Evolutionary conservation across 2,113 vertebrate genomes (phyloP).

Genomic region (Thinocorus orbignyianus): DNA sequence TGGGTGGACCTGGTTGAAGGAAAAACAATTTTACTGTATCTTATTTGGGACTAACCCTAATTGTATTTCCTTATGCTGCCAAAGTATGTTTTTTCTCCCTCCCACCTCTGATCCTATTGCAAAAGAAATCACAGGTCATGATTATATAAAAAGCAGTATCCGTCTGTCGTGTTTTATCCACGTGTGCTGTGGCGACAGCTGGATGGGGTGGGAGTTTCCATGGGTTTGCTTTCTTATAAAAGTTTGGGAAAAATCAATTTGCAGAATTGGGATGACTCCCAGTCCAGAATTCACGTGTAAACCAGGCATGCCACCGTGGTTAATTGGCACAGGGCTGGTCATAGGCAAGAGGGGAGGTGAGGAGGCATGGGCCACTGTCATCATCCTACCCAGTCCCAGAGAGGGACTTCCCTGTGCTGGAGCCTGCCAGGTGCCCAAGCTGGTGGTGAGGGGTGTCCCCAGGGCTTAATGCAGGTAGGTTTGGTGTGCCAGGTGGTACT

Average conservation of each 20-base stretch:
- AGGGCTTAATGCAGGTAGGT: not conserved
- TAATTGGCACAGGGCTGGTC: fast-evolving
- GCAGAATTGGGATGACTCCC: fast-evolving
- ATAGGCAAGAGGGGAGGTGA: fast-evolving
- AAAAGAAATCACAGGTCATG: not conserved
- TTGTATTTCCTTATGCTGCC: not conserved
- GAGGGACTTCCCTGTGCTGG: fast-evolving
- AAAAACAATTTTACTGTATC: not conserved
- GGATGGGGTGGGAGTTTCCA: not conserved
- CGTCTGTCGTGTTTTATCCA: not conserved
- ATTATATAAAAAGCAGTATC: not conserved
- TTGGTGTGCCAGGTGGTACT: not conserved
- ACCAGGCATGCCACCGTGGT: fast-evolving
- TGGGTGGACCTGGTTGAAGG: not conserved
- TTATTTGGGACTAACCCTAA: not conserved
- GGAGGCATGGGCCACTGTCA: fast-evolving
- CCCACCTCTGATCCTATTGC: not conserved
- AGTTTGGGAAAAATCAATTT: not conserved
- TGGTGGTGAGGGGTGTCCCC: not conserved
- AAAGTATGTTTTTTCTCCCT: not conserved
- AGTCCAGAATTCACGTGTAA: not conserved
- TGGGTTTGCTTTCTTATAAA: not conserved
- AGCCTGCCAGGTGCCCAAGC: fast-evolving
- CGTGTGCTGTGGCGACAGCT: not conserved
- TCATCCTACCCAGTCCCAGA: not conserved